phyloP scores from a whole-genome alignment of 2,888 invertebrate species.

The Cheilosia vernalis region DNA sequence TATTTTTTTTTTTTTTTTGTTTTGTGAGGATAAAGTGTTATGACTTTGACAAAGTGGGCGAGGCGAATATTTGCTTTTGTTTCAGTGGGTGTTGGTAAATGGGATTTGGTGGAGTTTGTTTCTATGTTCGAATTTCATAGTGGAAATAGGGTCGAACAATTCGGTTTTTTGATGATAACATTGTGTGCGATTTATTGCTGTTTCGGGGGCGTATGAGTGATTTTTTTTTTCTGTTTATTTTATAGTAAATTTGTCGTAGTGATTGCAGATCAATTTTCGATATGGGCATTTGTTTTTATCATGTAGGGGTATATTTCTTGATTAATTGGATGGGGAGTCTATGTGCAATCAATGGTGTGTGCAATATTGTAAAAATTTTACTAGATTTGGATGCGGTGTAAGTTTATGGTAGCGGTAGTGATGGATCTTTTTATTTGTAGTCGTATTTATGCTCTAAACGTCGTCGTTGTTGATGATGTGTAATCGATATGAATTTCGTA shows the following conservation, averaged over 20 bases:
- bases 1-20: constrained; percentile 27
- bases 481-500: no score
- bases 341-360: no score
- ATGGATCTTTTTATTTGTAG: no score
- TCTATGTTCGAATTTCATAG: neutral
- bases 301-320: neutral
- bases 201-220: constrained; percentile 22
- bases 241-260: neutral
- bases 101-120: neutral
- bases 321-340: neutral
- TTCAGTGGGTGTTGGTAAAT: neutral
- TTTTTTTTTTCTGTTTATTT: constrained; percentile 1
- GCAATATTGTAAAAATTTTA: neutral
- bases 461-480: no score
- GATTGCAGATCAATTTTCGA: neutral
- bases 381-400: neutral
- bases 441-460: no score
- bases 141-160: neutral
- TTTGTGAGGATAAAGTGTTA: constrained; percentile 14
- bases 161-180: neutral
- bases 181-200: neutral
- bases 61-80: constrained; percentile 4
- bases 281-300: neutral
- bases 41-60: constrained; percentile 13
- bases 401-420: no score